A percentile compares a stretch with the other conserved stretches of the same genome.
Evolutionary conservation across 2,888 invertebrate species (phyloP).

Genomic region (Parnassius smintheus): DNA sequence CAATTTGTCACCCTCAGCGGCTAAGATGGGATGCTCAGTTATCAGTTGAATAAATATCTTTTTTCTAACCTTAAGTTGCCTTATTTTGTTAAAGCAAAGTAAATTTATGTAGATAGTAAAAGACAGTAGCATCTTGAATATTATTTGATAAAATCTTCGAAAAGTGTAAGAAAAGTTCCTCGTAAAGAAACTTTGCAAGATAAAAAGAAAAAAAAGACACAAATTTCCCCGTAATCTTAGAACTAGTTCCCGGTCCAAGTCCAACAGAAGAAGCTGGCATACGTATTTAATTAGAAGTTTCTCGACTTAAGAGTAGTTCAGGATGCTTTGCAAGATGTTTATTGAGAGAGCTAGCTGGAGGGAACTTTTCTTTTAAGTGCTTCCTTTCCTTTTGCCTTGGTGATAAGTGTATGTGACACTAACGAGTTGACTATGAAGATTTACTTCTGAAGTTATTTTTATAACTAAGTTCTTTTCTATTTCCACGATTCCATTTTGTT

Average conservation of each 20-base stretch:
- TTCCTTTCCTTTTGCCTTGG: slow-evolving; percentile 3
- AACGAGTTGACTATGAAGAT: slow-evolving; percentile 7
- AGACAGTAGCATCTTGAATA: no score
- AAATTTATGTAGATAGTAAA: no score
- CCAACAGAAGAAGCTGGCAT: slow-evolving; percentile 6
- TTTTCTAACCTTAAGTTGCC: no score
- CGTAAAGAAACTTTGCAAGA: not conserved
- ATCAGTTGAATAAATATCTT: no score
- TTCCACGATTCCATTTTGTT: no score
- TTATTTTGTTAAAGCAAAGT: no score
- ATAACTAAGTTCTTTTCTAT: no score
- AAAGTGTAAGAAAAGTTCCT: not conserved
- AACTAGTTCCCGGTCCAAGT: not conserved
- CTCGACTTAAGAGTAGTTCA: not conserved
- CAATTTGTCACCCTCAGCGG: no score
- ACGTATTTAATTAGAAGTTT: slow-evolving; percentile 18
- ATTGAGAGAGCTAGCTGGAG: not conserved
- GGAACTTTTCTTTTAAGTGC: slow-evolving; percentile 11
- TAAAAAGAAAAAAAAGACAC: not conserved
- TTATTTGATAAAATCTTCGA: not conserved
- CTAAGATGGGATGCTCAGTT: no score
- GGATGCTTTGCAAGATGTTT: slow-evolving; percentile 10
- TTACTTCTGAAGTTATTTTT: not conserved
- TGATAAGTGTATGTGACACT: slow-evolving; percentile 4
- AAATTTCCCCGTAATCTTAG: slow-evolving; percentile 3